Evolutionary conservation across 2,797 vertebrate species (phyloP).

Genomic region (Chloroceryle inda): DNA sequence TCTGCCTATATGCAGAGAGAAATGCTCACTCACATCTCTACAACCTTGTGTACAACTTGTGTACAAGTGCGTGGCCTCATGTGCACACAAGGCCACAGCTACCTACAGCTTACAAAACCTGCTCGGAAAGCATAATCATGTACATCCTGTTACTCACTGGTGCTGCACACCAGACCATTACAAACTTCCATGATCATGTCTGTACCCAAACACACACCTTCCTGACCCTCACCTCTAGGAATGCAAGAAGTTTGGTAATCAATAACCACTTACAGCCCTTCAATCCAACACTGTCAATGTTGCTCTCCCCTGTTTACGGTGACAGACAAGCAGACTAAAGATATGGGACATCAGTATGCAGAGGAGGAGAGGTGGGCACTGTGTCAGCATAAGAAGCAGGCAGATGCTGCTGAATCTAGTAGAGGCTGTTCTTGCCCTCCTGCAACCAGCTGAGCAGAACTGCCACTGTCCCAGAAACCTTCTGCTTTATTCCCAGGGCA

Average conservation of each 20-base stretch:
- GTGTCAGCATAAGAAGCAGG: slow-evolving; percentile 40
- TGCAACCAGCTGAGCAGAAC: background rate
- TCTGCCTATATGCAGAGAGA: background rate
- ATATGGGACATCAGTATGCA: slow-evolving; percentile 60
- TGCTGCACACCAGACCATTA: background rate
- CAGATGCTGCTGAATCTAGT: background rate
- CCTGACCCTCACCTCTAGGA: background rate
- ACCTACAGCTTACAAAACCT: background rate
- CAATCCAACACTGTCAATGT: slow-evolving; percentile 68
- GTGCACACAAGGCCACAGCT: background rate
- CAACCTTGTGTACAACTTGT: background rate
- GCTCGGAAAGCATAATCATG: background rate
- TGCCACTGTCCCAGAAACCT: background rate
- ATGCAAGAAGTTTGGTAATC: slow-evolving; percentile 43
- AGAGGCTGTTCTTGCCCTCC: background rate
- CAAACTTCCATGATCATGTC: background rate
- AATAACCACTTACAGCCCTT: slow-evolving; percentile 74
- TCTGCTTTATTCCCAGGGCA: slow-evolving; percentile 1
- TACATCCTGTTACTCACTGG: background rate
- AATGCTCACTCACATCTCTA: accelerated
- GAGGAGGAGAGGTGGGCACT: background rate
- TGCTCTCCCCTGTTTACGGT: slow-evolving; percentile 25
- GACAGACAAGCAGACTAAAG: slow-evolving; percentile 56
- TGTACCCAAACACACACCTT: background rate
- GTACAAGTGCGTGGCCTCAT: background rate